Percentiles rank a stretch among this genome's conserved stretches.
Evolutionary conservation across 1,140 invertebrate species (phyloP).

Genomic region (Hylaeus anthracinus): DNA sequence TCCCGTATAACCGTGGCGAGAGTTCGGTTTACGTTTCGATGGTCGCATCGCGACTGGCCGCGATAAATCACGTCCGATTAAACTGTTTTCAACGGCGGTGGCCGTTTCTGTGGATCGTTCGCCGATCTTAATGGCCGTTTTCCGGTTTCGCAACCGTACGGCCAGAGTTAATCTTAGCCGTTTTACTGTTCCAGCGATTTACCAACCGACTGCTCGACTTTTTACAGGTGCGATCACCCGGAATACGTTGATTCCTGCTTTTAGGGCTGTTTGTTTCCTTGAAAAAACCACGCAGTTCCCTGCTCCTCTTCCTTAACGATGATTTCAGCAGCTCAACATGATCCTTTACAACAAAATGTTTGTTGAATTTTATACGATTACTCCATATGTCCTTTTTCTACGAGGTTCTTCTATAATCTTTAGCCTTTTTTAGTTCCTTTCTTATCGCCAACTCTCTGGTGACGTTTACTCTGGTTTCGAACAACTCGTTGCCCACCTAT

Average conservation of each 20-base stretch:
- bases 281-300: not conserved
- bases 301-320: no score
- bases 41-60: not conserved
- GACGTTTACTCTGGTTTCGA: not conserved
- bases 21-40: conserved; percentile 13
- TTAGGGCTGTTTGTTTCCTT: not conserved
- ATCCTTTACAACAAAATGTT: no score
- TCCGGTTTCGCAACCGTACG: conserved; percentile 52
- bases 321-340: no score
- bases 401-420: no score
- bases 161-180: conserved; percentile 48
- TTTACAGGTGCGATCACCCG: not conserved
- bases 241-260: not conserved
- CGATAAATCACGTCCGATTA: conserved; percentile 52
- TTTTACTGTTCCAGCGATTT: conserved; percentile 34
- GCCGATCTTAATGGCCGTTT: conserved; percentile 49
- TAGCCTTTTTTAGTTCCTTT: no score
- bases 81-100: conserved; percentile 36
- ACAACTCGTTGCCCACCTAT: not conserved
- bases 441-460: not conserved
- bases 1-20: not conserved
- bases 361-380: no score
- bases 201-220: not conserved
- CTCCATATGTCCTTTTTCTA: no score
- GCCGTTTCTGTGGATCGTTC: conserved; percentile 47